Evolutionary conservation across 2,888 invertebrate species (phyloP).

Genomic region (Hermaeophaga mercurialis): DNA sequence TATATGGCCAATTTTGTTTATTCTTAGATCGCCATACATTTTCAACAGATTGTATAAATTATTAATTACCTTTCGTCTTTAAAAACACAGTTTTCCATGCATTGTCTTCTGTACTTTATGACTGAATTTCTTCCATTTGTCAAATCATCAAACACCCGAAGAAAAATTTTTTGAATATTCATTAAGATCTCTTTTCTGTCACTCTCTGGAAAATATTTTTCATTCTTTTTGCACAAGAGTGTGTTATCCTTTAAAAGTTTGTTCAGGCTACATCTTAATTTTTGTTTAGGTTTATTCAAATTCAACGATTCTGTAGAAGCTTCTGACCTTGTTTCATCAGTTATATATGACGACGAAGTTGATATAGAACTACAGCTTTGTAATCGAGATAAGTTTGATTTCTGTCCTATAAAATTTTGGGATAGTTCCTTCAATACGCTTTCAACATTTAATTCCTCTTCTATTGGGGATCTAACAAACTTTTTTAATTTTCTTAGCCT

Average conservation of each 20-base stretch:
- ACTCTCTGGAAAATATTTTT: conserved; percentile 38
- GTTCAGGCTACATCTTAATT: conserved; percentile 34
- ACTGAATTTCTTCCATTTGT: conserved; percentile 46
- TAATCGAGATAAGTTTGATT: conserved; percentile 9
- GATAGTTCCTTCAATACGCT: conserved; percentile 24
- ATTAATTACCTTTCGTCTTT: conserved; percentile 58
- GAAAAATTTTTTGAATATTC: conserved; percentile 59
- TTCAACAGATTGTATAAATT: too few relatives aligned
- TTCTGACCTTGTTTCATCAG: conserved; percentile 35
- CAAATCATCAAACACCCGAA: conserved; percentile 55
- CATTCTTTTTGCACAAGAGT: conserved; percentile 32
- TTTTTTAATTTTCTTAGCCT: conserved; percentile 26
- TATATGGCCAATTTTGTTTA: too few relatives aligned
- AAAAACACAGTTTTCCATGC: conserved; percentile 63
- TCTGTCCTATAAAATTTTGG: conserved; percentile 20
- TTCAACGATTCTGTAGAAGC: conserved; percentile 25
- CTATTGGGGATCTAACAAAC: neutral
- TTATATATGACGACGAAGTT: conserved; percentile 36
- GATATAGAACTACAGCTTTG: conserved; percentile 33
- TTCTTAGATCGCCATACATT: too few relatives aligned
- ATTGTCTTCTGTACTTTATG: conserved; percentile 35
- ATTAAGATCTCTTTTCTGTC: conserved; percentile 47
- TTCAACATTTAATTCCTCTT: conserved; percentile 24
- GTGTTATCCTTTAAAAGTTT: conserved; percentile 40
- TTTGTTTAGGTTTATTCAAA: neutral